Percentiles rank a stretch among this genome's conserved stretches.
Conservation (phyloP, 2,113 vertebrate genomes). For the Serinus canaria region DNA sequence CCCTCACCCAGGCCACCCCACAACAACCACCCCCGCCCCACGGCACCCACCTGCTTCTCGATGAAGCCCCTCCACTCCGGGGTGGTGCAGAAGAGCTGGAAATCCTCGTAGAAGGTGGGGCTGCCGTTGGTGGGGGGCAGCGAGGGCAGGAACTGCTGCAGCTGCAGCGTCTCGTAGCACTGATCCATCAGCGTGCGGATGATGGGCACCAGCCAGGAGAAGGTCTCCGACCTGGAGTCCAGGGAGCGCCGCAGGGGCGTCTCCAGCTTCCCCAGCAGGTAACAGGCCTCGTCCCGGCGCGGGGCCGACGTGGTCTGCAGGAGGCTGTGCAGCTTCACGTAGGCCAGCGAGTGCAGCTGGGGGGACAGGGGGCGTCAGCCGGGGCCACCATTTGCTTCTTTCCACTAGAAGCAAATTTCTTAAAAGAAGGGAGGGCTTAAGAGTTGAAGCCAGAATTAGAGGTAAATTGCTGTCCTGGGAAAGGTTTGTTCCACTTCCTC, state of each 20-base stretch:
- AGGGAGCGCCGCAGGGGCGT: constrained; percentile 75
- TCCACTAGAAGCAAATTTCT: neutral
- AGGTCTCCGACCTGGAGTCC: constrained; percentile 64
- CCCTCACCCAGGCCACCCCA: neutral
- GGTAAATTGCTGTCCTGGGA: neutral
- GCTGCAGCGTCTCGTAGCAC: constrained; percentile 79
- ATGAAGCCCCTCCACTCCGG: constrained; percentile 90
- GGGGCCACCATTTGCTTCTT: neutral
- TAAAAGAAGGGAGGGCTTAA: neutral
- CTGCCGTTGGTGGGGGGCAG: constrained; percentile 93
- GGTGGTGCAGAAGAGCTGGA: constrained; percentile 85
- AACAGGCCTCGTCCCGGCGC: constrained; percentile 88
- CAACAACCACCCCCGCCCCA: fast-evolving
- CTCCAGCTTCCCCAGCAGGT: constrained; percentile 89
- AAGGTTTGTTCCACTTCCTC: neutral
- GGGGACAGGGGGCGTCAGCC: neutral
- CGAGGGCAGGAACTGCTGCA: constrained; percentile 86
- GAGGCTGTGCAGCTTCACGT: constrained; percentile 91
- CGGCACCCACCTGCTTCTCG: constrained; percentile 80
- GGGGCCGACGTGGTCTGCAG: constrained; percentile 85
- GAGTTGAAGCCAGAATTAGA: neutral
- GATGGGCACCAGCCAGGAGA: constrained; percentile 88
- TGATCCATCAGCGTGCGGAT: constrained; percentile 89
- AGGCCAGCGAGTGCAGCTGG: constrained; percentile 89
- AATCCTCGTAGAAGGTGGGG: constrained; percentile 90